phyloP scores from a whole-genome alignment of 2,113 vertebrate genomes.

The Varanus salvator region DNA sequence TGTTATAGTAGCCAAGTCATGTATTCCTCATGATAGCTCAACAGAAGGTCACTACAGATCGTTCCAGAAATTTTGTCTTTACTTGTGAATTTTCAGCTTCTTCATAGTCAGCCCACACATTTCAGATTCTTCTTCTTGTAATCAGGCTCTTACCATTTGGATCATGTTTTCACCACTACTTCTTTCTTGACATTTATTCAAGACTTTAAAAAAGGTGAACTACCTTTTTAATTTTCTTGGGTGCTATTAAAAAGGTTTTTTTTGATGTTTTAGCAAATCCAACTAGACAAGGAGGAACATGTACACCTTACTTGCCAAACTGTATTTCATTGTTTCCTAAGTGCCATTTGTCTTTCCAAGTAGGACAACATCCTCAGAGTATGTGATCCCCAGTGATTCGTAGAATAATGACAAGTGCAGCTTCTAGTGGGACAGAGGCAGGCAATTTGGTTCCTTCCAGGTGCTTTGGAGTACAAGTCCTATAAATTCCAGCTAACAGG shows the following conservation, averaged over 20 bases:
- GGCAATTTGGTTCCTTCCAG: no score
- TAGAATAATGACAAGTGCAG: background rate
- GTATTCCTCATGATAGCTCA: conserved; percentile 42
- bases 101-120: conserved; percentile 12
- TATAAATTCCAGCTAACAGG: no score
- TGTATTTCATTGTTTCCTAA: background rate
- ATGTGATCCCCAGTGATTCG: background rate
- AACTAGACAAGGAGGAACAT: conserved; percentile 10
- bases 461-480: no score
- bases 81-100: conserved; percentile 44
- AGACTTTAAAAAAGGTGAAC: conserved; percentile 31
- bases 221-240: conserved; percentile 13
- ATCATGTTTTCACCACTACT: conserved; percentile 26
- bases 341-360: background rate
- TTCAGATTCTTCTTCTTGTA: background rate
- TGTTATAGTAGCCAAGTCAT: conserved; percentile 56
- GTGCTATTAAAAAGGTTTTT: conserved; percentile 24
- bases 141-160: conserved; percentile 11
- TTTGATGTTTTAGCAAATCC: conserved; percentile 26
- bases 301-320: conserved; percentile 9
- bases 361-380: background rate
- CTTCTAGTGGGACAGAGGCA: no score
- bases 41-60: conserved; percentile 55
- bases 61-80: conserved; percentile 50
- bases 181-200: conserved; percentile 43